Evolutionary conservation across 2,888 invertebrate species (phyloP).

Genomic region (Pediacus dermestoides): DNA sequence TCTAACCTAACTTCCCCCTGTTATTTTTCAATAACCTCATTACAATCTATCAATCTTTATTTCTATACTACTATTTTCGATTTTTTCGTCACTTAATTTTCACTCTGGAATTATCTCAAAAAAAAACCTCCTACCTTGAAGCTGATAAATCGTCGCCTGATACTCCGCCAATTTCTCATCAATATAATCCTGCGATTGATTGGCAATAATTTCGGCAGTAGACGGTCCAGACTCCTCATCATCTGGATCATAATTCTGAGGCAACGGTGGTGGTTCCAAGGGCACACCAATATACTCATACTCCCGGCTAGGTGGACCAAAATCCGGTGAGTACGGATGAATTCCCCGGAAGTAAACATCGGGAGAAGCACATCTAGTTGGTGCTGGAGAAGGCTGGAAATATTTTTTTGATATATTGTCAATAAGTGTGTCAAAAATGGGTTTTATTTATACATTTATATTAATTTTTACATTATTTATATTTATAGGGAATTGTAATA

Average conservation of each 20-base stretch:
- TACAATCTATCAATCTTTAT: too few species aligned
- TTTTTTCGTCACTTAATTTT: too few species aligned
- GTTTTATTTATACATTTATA: constrained; percentile 13
- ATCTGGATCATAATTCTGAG: constrained; percentile 53
- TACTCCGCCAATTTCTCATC: constrained; percentile 93
- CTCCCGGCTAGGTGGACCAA: constrained; percentile 55
- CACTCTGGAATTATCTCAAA: too few species aligned
- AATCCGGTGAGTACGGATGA: constrained; percentile 39
- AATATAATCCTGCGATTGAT: constrained; percentile 90
- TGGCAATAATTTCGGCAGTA: constrained; percentile 88
- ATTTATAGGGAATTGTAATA: constrained; percentile 10
- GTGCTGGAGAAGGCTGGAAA: constrained; percentile 54
- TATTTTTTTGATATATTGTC: too few species aligned
- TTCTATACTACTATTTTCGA: too few species aligned
- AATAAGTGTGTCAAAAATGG: too few species aligned
- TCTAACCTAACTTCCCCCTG: too few species aligned
- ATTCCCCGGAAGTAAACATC: constrained; percentile 41
- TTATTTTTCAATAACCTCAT: too few species aligned
- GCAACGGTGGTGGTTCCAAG: constrained; percentile 60
- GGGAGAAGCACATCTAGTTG: constrained; percentile 53
- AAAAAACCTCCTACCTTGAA: constrained; percentile 72
- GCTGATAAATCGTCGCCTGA: constrained; percentile 83
- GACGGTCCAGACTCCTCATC: constrained; percentile 78
- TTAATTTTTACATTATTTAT: constrained; percentile 13
- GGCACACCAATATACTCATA: constrained; percentile 74